Conservation (phyloP, 2,888 invertebrate genomes). For the Icerya purchasi region DNA sequence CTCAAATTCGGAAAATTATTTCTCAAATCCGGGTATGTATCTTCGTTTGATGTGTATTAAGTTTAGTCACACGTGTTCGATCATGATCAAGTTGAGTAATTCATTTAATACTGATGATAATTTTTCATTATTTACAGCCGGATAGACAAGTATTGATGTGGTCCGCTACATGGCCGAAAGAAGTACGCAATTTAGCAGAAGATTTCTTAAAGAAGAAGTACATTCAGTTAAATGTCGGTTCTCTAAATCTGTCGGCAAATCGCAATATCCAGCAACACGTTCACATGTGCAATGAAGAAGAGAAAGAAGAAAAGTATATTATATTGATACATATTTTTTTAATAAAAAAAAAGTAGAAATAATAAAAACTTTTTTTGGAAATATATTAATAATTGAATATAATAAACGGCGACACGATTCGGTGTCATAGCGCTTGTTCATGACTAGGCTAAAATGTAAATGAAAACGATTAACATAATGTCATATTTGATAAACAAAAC, state of each 20-base stretch:
- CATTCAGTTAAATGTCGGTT: slow-evolving; percentile 82
- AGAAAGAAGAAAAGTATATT: slow-evolving; percentile 42
- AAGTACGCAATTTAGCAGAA: slow-evolving; percentile 54
- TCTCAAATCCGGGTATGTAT: slow-evolving; percentile 56
- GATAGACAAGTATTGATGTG: slow-evolving; percentile 95
- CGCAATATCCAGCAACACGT: slow-evolving; percentile 95
- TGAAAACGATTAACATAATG: too few species aligned
- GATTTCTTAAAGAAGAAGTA: slow-evolving; percentile 74
- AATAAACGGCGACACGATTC: too few species aligned
- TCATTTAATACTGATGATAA: not conserved
- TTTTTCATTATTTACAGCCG: slow-evolving; percentile 29
- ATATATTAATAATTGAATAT: too few species aligned
- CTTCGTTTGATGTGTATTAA: too few species aligned
- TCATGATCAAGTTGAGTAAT: not conserved
- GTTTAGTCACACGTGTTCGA: too few species aligned
- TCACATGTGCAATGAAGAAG: slow-evolving; percentile 69
- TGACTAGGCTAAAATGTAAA: too few species aligned
- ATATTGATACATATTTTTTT: too few species aligned
- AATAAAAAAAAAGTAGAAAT: too few species aligned
- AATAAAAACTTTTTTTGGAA: too few species aligned
- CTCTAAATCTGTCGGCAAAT: slow-evolving; percentile 71
- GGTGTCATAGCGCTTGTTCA: too few species aligned
- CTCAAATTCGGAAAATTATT: slow-evolving; percentile 85
- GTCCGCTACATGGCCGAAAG: slow-evolving; percentile 97
- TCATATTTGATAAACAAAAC: too few species aligned